These are phyloP conservation scores for Drosophila setosimentum DNA, from an alignment of 2,888 invertebrate genomes.

Conservation along the genomic window DNA sequence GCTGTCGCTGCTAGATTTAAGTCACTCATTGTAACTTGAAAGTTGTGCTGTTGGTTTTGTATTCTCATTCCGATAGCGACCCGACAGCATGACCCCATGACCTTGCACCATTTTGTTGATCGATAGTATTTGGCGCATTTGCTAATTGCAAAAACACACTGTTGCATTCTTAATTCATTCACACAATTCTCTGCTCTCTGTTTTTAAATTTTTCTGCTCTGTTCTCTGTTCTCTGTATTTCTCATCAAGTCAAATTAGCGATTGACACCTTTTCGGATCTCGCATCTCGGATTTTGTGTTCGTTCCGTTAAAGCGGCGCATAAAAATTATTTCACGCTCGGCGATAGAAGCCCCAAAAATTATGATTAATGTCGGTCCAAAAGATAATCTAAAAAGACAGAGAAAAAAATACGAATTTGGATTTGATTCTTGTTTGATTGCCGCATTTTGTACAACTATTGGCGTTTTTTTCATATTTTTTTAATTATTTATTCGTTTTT, in stretches of 20 bases:
- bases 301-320: constrained; percentile 72
- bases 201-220: background rate
- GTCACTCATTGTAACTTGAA: background rate
- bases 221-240: constrained; percentile 38
- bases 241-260: constrained; percentile 62
- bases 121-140: constrained; percentile 26
- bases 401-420: constrained; percentile 61
- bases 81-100: constrained; percentile 19
- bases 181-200: background rate
- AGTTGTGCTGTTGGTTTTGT: background rate
- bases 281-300: constrained; percentile 21
- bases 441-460: constrained; percentile 49
- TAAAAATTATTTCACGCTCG: constrained; percentile 77
- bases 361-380: constrained; percentile 72
- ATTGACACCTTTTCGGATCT: constrained; percentile 70
- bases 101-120: constrained; percentile 11
- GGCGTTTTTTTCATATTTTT: constrained; percentile 31
- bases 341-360: constrained; percentile 56
- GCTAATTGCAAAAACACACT: constrained; percentile 51
- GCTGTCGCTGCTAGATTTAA: background rate
- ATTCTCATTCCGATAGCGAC: constrained; percentile 5
- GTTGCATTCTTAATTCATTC: background rate
- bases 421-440: constrained; percentile 78
- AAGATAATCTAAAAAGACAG: background rate
- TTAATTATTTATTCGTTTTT: background rate